Base-by-base conservation (phyloP, 2,888 invertebrate genomes). In the Gibbula magus region DNA sequence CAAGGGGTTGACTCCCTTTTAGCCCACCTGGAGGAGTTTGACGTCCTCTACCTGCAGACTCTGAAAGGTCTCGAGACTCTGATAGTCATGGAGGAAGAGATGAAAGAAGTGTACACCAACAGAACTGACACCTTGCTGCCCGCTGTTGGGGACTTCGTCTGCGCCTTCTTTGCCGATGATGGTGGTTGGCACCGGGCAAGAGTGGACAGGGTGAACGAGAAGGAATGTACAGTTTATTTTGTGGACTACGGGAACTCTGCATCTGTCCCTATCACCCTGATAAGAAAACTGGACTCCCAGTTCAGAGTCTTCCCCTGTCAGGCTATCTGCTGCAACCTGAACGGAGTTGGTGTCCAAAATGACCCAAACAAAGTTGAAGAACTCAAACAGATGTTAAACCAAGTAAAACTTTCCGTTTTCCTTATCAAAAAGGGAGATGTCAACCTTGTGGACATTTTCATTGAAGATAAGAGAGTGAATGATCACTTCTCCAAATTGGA, bases 161-260 rank as follows among this genome's bases (percentile, higher is more conserved):
- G 82, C 25, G 85, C 86, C 0, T 73, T 81, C 66, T 81, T 77
- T 39, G 73, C 70, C n/a, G 54, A 10, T 10, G 89, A 88, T 39
- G 56, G 81, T 0, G 76, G 76, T 18, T 90, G 90, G 90, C 88
- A 88, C 77, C 79, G 90, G 32, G 89, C 84, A 8, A 83, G 83
- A 32, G 86, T 88, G 10, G 45, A 81, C 13, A 53, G 79, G 16
- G 45, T 87, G 13, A 66, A 56, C 22, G 73, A 66, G 7, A 16
- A 10, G 10, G 78, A 81, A 0, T 86, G 82, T 51, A 79, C 76
- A 4, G 83, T 89, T 1, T 78, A 73, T n/a, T 92, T 88, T 80
- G 78, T 91, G 7, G 92, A 92, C 83, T 91, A 88, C 83, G 91
- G 91, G 0, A 92, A 92, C 81, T 56, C 77, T 7, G 89, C 89